phyloP scores from a whole-genome alignment of 2,113 vertebrate species.

The human region DNA sequence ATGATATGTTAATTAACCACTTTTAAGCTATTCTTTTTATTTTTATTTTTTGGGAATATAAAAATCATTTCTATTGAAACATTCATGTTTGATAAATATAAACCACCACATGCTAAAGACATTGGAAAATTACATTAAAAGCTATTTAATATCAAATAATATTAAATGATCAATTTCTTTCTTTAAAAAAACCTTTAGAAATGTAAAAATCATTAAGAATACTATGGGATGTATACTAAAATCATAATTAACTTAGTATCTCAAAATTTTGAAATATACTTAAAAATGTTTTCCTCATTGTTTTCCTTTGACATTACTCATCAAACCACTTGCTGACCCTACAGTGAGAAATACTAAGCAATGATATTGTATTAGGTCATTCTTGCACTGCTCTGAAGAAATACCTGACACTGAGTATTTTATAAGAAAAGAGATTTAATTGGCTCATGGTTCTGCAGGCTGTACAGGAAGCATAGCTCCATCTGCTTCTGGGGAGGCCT shows the following conservation, averaged over 20 bases:
- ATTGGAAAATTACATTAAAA: neutral
- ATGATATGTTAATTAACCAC: neutral
- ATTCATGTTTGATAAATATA: neutral
- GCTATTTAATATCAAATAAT: neutral
- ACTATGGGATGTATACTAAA: neutral
- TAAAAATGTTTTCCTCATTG: neutral
- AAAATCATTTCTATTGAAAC: neutral
- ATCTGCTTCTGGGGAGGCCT: too few species aligned
- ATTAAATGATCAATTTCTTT: neutral
- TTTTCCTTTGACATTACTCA: neutral
- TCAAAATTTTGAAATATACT: neutral
- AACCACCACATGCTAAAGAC: neutral
- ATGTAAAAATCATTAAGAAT: neutral
- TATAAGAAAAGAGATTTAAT: too few species aligned
- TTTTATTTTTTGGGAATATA: neutral
- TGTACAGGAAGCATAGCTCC: too few species aligned
- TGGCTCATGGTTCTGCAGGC: too few species aligned
- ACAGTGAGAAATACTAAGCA: neutral
- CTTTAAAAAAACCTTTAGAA: neutral
- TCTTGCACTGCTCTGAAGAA: too few species aligned
- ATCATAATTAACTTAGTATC: neutral
- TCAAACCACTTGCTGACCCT: neutral
- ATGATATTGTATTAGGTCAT: neutral
- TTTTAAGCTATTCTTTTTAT: neutral
- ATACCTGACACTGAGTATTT: too few species aligned